These are phyloP conservation scores for Bambusicola thoracicus DNA, from an alignment of 2,113 vertebrate species.

Conservation along the genomic window DNA sequence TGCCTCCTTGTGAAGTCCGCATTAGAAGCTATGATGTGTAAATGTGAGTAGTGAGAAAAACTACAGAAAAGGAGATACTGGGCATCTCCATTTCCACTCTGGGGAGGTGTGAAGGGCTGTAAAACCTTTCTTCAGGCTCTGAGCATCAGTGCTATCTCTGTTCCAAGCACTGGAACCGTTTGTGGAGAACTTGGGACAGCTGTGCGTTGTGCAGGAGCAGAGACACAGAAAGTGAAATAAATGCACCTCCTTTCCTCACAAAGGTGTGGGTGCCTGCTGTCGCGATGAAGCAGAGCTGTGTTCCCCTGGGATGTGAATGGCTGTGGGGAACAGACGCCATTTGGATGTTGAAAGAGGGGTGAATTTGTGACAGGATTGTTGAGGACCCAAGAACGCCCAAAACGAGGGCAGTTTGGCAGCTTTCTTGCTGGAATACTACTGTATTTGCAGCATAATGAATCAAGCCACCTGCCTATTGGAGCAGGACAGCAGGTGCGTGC, in stretches of 20 bases:
- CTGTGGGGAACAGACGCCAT: neutral
- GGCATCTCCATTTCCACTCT: neutral
- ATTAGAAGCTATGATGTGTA: slow-evolving; percentile 49
- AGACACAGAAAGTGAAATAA: accelerated
- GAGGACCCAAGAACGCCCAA: neutral
- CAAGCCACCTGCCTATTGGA: neutral
- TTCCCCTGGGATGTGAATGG: neutral
- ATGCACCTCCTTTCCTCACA: neutral
- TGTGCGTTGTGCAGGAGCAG: neutral
- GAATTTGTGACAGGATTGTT: neutral
- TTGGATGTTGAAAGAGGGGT: neutral
- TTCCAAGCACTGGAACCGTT: neutral
- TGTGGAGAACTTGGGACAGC: accelerated
- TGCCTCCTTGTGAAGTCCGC: slow-evolving; percentile 2
- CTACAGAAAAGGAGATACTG: neutral
- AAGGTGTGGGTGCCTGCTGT: accelerated
- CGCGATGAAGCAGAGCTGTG: accelerated
- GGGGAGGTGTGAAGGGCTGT: slow-evolving; percentile 1
- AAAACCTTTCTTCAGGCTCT: neutral
- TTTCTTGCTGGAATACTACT: neutral
- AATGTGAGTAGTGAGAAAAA: neutral
- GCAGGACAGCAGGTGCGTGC: no score
- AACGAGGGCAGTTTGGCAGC: neutral
- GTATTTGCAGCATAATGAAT: neutral
- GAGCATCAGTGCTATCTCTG: neutral